phyloP scores from a whole-genome alignment of 2,888 invertebrate species.

The Andrena fulva region DNA sequence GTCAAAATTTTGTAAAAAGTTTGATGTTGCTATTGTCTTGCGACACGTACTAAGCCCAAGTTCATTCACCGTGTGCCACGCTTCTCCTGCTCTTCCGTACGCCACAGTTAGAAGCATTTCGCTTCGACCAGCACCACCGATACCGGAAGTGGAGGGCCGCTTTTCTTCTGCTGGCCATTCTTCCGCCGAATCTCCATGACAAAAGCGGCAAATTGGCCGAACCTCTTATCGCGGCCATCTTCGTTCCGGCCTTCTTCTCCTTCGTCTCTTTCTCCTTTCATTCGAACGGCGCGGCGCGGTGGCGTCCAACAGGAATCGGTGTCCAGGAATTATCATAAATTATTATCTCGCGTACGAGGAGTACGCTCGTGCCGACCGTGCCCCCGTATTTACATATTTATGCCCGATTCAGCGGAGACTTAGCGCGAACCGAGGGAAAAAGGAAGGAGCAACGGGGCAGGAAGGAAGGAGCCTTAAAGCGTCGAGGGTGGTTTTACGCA shows the following conservation, averaged over 20 bases:
- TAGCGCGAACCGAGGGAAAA: slow-evolving; percentile 16
- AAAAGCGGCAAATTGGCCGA: slow-evolving; percentile 64
- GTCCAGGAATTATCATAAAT: slow-evolving; percentile 75
- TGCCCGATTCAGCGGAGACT: slow-evolving; percentile 32
- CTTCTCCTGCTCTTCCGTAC: too few species aligned
- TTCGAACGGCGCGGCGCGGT: too few species aligned
- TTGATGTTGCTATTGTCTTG: too few species aligned
- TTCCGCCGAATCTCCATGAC: slow-evolving; percentile 59
- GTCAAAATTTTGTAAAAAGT: too few species aligned
- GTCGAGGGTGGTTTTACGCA: slow-evolving; percentile 57
- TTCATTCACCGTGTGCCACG: too few species aligned
- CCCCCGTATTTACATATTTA: slow-evolving; percentile 72
- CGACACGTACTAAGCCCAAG: too few species aligned
- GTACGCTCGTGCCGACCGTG: slow-evolving; percentile 5
- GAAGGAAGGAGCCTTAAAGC: slow-evolving; percentile 13
- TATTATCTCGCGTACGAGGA: slow-evolving; percentile 58
- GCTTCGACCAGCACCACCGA: not conserved
- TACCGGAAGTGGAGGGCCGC: slow-evolving; percentile 31
- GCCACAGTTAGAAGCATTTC: too few species aligned
- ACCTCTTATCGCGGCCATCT: slow-evolving; percentile 45
- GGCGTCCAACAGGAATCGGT: slow-evolving; percentile 65
- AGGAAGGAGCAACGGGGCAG: slow-evolving; percentile 24
- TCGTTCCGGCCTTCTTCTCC: slow-evolving; percentile 27
- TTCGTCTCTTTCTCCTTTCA: not conserved
- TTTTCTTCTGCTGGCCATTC: slow-evolving; percentile 36